Conservation (phyloP, 2,888 invertebrate genomes). For the Alloscopus bannaensis region DNA sequence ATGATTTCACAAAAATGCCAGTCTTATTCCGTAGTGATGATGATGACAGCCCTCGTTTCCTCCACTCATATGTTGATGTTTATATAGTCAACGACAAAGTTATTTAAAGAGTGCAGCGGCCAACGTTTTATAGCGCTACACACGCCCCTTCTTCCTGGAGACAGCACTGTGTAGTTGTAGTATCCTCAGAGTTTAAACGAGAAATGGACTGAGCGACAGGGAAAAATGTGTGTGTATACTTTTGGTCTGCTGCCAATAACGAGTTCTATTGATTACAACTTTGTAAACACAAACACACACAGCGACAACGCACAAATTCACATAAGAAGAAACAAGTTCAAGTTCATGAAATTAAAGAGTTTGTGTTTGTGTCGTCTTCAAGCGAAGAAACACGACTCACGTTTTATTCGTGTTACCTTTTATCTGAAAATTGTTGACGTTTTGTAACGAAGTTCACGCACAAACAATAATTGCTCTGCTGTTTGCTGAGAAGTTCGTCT, state of each 20-base stretch:
- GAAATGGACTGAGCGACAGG: no score
- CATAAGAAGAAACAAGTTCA: conserved; percentile 47
- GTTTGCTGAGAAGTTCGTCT: no score
- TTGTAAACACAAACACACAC: conserved; percentile 34
- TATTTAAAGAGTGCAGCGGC: no score
- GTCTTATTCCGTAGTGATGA: neutral
- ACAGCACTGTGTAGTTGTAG: no score
- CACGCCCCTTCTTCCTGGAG: no score
- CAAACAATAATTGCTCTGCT: conserved; percentile 54
- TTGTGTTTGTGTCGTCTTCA: no score
- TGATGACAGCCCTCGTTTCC: neutral
- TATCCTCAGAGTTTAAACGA: no score
- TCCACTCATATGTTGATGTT: no score
- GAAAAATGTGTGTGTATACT: conserved; percentile 14
- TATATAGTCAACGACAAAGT: no score
- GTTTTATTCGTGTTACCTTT: conserved; percentile 32
- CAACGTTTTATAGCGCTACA: no score
- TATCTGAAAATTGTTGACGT: neutral
- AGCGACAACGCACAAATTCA: conserved; percentile 26
- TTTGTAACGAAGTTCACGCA: conserved; percentile 45
- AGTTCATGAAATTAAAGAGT: conserved; percentile 50
- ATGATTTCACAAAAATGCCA: neutral
- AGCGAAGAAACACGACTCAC: neutral
- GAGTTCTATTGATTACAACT: conserved; percentile 45
- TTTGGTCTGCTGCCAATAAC: conserved; percentile 56